Percentiles rank a stretch among this genome's conserved stretches.
phyloP scores from a whole-genome alignment of 2,888 invertebrate genomes.

The Phortica okadai region DNA sequence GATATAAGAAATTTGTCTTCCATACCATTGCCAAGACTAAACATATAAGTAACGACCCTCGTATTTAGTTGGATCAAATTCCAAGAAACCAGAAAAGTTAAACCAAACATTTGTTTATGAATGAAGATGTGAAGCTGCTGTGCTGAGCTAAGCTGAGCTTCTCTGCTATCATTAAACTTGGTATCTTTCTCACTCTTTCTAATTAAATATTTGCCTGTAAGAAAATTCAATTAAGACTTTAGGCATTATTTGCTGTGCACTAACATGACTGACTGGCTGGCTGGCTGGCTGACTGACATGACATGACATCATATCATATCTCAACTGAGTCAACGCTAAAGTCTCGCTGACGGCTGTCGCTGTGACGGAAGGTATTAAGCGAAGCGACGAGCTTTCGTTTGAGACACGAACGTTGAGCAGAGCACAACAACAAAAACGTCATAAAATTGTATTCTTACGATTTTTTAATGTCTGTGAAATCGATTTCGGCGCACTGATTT shows the following conservation, averaged over 20 bases:
- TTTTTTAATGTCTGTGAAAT: constrained; percentile 65
- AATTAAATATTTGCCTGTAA: background rate
- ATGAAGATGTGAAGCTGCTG: background rate
- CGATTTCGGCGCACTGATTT: constrained; percentile 44
- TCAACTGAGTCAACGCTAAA: too few species aligned
- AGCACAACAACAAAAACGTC: background rate
- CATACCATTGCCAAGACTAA: too few species aligned
- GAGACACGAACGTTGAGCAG: too few species aligned
- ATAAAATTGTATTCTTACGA: background rate
- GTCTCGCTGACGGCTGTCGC: too few species aligned
- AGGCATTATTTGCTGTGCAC: background rate
- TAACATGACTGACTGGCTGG: background rate
- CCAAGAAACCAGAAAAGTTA: background rate
- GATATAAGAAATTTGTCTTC: too few species aligned
- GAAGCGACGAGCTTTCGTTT: too few species aligned
- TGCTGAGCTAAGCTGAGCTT: background rate
- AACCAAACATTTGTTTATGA: background rate
- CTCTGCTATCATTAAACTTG: background rate
- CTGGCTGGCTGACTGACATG: too few species aligned
- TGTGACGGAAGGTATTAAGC: too few species aligned
- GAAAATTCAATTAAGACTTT: background rate
- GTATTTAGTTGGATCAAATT: background rate
- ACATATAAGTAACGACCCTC: too few species aligned
- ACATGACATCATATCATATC: too few species aligned
- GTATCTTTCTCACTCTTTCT: background rate